Base-by-base conservation (phyloP, 2,888 invertebrate species). In the Syrista parreyssii region DNA sequence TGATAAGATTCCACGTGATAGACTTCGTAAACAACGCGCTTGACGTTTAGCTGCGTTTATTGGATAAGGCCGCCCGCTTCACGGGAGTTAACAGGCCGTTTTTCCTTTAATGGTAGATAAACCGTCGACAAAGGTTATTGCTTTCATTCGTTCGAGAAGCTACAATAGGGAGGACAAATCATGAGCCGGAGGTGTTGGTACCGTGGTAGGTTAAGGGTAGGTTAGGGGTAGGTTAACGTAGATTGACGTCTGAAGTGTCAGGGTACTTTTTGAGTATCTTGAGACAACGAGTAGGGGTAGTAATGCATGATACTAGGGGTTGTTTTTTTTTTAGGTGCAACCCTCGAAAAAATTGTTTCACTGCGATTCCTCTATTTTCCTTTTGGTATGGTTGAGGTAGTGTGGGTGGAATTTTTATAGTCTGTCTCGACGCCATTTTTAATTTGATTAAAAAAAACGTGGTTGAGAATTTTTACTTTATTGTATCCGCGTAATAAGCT, bases 81-180 rank as follows among this genome's bases (percentile, higher is more conserved):
- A 69, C 32, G 32, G 30, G 15, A 83, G 82, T 86, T 86, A 88
- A 86, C 86, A 82, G 86, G 81, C 86, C 85, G 85, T 88, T 86
- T 84, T 84, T 69, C 30, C 84, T 85, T 87, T 88, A 86, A 88
- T 84, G 84, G 80, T 79, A 78, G 83, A 87, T 88, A 88, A 88
- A 88, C 83, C 82, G 81, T 80, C 78, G 78, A 79, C 75, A 69
- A 78, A 78, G 76, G 76, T 33, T 73, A 71, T 35, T 68, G 68
- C 35, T 34, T 34, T 68, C 31, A 33, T 55, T 33, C 69, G 31
- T 34, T 33, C 31, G 12, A 36, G 76, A 33, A 30, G 36, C 23
- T 76, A 34, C 35, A 55, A 69, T 15, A 30, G 69, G 69, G 32
- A 30, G 4, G 69, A 69, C 30, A 69, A 69, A 30, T 69, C 69